Evolutionary conservation across 2,797 vertebrate genomes (phyloP).

Genomic region (Hydrolagus colliei): DNA sequence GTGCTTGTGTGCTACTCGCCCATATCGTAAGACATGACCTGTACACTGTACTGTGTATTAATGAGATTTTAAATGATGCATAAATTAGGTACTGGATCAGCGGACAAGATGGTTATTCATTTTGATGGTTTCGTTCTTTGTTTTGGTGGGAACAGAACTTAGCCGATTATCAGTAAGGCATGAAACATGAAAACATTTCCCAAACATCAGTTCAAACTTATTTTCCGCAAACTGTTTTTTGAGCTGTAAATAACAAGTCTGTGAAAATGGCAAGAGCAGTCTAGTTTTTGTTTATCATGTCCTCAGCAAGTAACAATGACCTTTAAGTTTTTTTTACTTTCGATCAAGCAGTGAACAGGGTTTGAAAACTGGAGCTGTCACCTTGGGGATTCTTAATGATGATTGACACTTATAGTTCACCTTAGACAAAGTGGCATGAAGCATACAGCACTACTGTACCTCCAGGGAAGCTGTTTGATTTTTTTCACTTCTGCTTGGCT

Average conservation of each 20-base stretch:
- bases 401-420: conserved; percentile 62
- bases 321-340: conserved; percentile 64
- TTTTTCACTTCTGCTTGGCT: conserved; percentile 55
- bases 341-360: conserved; percentile 65
- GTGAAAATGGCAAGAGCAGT: conserved; percentile 18
- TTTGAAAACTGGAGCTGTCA: conserved; percentile 71
- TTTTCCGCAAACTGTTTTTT: neutral
- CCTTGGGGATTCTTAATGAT: conserved; percentile 56
- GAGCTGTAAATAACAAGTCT: conserved; percentile 17
- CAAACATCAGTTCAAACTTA: conserved; percentile 10
- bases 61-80: neutral
- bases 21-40: too few species aligned
- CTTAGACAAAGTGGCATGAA: conserved; percentile 42
- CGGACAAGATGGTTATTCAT: too few species aligned
- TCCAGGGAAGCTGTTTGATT: conserved; percentile 52
- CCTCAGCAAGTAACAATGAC: conserved; percentile 67
- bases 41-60: neutral
- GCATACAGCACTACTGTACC: conserved; percentile 42
- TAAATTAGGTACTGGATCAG: neutral
- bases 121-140: neutral
- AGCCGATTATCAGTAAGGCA: neutral
- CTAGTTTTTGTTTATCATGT: conserved; percentile 56
- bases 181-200: neutral
- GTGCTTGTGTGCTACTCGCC: neutral
- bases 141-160: neutral